A percentile compares a stretch with the other conserved stretches of the same genome.
These are phyloP conservation scores for Sylvilagus bachmani DNA, from an alignment of 2,113 vertebrate genomes.

Conservation along the genomic window DNA sequence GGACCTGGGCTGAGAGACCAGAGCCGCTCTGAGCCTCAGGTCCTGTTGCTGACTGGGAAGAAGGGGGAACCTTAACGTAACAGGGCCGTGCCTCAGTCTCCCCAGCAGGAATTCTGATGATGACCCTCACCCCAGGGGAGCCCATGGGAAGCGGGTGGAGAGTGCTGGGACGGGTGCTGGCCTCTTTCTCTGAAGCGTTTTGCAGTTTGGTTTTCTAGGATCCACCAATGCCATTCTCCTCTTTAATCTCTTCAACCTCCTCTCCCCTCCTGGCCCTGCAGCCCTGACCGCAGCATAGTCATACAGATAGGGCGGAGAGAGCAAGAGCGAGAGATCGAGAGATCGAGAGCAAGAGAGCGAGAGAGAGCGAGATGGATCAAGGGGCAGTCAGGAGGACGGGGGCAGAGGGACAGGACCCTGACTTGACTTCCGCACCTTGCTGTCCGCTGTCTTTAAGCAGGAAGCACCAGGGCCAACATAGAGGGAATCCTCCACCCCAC, in stretches of 20 bases:
- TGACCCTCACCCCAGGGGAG: background rate
- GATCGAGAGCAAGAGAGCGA: background rate
- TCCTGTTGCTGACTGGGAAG: background rate
- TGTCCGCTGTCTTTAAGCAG: background rate
- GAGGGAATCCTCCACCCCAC: background rate
- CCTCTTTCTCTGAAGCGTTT: background rate
- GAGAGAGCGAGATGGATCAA: background rate
- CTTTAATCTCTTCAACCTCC: background rate
- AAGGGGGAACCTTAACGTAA: background rate
- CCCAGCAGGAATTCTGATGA: background rate
- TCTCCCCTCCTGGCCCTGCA: background rate
- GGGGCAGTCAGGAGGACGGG: too few relatives aligned
- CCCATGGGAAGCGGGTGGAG: background rate
- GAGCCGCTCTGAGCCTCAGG: background rate
- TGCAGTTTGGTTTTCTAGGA: background rate
- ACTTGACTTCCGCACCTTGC: background rate
- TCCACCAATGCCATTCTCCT: background rate
- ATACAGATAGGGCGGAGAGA: too few relatives aligned
- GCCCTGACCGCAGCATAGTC: too few relatives aligned
- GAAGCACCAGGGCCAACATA: background rate
- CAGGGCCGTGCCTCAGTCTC: background rate
- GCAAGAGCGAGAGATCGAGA: background rate
- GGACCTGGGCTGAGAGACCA: background rate
- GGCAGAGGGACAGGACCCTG: background rate
- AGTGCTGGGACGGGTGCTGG: background rate